Conservation (phyloP, 1,140 invertebrate species). For the Cylas formicarius region DNA sequence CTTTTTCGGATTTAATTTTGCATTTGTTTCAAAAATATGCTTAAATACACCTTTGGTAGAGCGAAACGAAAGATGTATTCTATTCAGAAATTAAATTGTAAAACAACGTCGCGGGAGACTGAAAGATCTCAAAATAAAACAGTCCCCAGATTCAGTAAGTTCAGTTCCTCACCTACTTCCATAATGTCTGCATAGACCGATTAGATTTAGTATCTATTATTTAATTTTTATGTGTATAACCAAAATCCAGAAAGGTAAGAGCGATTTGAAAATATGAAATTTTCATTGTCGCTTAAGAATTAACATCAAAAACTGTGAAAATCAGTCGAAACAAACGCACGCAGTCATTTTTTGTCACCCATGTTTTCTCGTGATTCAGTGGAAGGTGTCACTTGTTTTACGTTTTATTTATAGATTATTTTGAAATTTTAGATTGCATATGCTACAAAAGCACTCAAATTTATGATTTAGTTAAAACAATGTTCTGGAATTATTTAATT, state of each 20-base stretch:
- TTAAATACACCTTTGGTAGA: too few relatives aligned
- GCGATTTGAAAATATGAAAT: background rate
- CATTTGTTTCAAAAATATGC: too few relatives aligned
- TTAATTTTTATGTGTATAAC: background rate
- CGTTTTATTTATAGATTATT: background rate
- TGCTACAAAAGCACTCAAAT: background rate
- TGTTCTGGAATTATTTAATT: background rate
- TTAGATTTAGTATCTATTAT: conserved; percentile 15
- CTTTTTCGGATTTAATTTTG: too few relatives aligned
- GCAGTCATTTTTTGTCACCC: conserved; percentile 7
- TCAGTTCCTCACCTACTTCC: conserved; percentile 33
- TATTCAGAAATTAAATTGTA: conserved; percentile 29
- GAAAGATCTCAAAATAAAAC: conserved; percentile 42
- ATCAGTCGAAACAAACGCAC: conserved; percentile 7
- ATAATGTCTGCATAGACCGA: conserved; percentile 30
- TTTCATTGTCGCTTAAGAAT: background rate
- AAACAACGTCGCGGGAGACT: conserved; percentile 39
- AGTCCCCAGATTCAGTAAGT: conserved; percentile 39
- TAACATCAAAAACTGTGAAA: too few relatives aligned
- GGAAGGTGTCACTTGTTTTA: conserved; percentile 8
- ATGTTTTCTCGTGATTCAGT: conserved; percentile 12
- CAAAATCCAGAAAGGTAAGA: conserved; percentile 13
- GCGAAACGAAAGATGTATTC: too few relatives aligned
- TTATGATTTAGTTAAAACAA: background rate
- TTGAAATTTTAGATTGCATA: background rate